Conservation (phyloP, 2,113 vertebrate species). For the Grammomys surdaster region DNA sequence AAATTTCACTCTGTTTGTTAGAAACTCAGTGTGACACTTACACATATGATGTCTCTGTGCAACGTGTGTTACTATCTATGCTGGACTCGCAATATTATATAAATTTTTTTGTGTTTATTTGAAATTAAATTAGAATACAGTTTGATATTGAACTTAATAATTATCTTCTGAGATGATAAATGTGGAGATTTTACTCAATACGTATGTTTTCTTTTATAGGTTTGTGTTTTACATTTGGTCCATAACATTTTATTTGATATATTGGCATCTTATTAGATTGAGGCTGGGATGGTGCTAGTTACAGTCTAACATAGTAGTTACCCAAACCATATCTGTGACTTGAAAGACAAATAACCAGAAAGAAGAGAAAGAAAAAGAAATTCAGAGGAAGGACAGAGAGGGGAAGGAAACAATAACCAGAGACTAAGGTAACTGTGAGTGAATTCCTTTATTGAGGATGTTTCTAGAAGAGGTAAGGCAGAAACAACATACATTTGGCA, state of each 20-base stretch:
- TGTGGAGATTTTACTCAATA: conserved; percentile 37
- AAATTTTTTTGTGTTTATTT: conserved; percentile 7
- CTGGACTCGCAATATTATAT: neutral
- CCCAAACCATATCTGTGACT: neutral
- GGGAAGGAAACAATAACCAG: neutral
- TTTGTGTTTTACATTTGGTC: conserved; percentile 1
- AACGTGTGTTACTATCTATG: neutral
- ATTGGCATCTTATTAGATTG: neutral
- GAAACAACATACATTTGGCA: conserved; percentile 25
- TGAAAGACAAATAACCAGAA: neutral
- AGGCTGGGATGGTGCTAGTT: neutral
- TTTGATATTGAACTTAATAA: conserved; percentile 29
- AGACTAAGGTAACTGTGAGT: neutral
- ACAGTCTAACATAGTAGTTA: neutral
- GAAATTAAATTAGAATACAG: conserved; percentile 10
- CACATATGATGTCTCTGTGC: neutral
- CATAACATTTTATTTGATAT: neutral
- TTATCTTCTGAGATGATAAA: neutral
- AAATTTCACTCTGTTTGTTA: neutral
- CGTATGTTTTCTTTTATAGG: neutral
- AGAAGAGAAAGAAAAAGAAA: no score
- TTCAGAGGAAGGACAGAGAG: neutral
- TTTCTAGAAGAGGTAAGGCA: conserved; percentile 38
- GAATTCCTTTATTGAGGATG: conserved; percentile 13
- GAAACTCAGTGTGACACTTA: neutral